Evolutionary conservation across 2,113 vertebrate species (phyloP).

Genomic region (Centropus bengalensis): DNA sequence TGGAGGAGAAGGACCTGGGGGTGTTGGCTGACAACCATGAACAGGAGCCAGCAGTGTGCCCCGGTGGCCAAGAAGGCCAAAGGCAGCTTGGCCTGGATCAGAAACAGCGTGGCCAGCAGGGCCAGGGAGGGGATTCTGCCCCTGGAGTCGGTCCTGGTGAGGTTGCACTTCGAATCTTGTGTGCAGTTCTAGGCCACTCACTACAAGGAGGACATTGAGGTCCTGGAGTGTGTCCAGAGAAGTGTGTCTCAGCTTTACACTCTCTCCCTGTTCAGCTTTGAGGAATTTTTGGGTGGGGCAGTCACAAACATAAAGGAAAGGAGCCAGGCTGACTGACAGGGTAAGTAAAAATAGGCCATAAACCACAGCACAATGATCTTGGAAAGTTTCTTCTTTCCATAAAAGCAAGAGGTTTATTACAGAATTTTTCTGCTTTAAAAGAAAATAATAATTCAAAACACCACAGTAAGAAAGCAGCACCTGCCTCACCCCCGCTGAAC

Average conservation of each 20-base stretch:
- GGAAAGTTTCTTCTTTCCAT: background rate
- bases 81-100: no score
- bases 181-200: no score
- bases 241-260: background rate
- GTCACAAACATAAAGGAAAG: background rate
- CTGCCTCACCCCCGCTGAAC: background rate
- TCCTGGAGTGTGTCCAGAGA: no score
- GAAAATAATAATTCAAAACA: background rate
- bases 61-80: no score
- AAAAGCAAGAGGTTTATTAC: background rate
- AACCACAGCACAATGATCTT: background rate
- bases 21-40: no score
- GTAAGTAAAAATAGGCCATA: background rate
- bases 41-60: no score
- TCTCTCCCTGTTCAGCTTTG: background rate
- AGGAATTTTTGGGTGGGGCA: conserved; percentile 32
- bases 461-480: background rate
- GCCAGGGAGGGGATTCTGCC: no score
- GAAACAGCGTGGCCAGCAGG: no score
- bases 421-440: background rate
- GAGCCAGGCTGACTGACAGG: background rate
- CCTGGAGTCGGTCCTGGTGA: no score
- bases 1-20: no score
- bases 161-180: no score
- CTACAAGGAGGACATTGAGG: no score